phyloP scores from a whole-genome alignment of 2,113 vertebrate species.

The Electrona antarctica region DNA sequence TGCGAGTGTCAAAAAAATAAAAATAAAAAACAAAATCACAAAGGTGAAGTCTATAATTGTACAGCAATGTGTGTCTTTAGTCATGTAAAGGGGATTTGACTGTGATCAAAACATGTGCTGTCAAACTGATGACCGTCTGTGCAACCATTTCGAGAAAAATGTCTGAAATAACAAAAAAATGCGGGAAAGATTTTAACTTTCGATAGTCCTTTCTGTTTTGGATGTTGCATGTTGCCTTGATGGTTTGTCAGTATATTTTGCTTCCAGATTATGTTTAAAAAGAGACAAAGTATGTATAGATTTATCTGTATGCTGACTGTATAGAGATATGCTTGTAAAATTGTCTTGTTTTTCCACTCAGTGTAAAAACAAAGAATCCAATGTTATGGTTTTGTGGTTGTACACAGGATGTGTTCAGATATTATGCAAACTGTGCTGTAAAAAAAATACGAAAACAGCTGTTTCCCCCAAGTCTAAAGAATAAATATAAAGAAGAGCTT shows the following conservation, averaged over 20 bases:
- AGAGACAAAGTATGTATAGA: conserved; percentile 84
- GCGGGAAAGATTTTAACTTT: conserved; percentile 66
- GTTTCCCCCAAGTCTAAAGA: conserved; percentile 86
- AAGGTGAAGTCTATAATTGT: conserved; percentile 79
- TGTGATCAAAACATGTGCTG: conserved; percentile 82
- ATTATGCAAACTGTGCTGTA: conserved; percentile 96
- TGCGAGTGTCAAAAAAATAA: conserved; percentile 82
- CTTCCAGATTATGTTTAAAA: conserved; percentile 81
- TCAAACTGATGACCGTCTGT: conserved; percentile 79
- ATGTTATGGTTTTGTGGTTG: conserved; percentile 96
- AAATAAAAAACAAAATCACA: conserved; percentile 46
- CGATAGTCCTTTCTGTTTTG: conserved; percentile 86
- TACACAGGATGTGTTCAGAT: conserved; percentile 95
- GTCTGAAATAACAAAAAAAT: conserved; percentile 67
- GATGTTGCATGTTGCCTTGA: conserved; percentile 96
- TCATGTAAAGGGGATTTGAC: conserved; percentile 82
- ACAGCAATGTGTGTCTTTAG: conserved; percentile 85
- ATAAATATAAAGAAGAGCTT: conserved; percentile 94
- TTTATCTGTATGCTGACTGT: conserved; percentile 85
- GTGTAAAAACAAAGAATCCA: conserved; percentile 87
- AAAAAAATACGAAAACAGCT: conserved; percentile 74
- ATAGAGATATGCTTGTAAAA: conserved; percentile 94
- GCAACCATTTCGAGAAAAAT: conserved; percentile 73
- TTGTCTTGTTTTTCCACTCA: conserved; percentile 91
- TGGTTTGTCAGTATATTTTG: conserved; percentile 86